These are phyloP conservation scores for Phenganax subtilis DNA, from an alignment of 92 coral and sea anemone species.

Conservation along the genomic window DNA sequence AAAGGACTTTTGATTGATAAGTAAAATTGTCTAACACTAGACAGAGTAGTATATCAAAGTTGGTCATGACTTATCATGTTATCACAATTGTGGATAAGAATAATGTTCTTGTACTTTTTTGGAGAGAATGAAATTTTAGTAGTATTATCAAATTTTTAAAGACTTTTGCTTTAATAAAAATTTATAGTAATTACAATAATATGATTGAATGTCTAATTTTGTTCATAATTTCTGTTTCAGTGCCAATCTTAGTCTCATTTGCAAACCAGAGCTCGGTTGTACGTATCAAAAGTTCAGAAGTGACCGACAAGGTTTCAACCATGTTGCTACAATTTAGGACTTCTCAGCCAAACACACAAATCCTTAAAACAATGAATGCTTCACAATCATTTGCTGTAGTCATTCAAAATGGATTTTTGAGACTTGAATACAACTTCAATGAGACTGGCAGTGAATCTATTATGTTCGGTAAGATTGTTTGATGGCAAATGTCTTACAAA, in stretches of 20 bases:
- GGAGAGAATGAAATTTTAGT: too few relatives aligned
- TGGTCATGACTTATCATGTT: too few relatives aligned
- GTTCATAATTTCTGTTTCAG: not conserved
- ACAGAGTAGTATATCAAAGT: too few relatives aligned
- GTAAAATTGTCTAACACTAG: too few relatives aligned
- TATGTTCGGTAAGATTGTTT: conserved; percentile 4
- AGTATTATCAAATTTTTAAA: too few relatives aligned
- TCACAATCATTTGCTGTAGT: conserved; percentile 3
- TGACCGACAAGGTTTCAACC: conserved; percentile 12
- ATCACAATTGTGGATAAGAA: too few relatives aligned
- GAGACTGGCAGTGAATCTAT: conserved; percentile 9
- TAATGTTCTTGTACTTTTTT: too few relatives aligned
- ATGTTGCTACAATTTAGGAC: conserved; percentile 28
- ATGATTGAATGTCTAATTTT: not conserved
- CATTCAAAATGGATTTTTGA: conserved; percentile 4
- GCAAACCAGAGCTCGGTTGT: conserved; percentile 3
- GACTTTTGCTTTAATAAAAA: too few relatives aligned
- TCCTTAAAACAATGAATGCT: not conserved
- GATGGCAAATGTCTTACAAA: not conserved
- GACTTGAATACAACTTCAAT: conserved; percentile 13
- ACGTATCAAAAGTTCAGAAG: not conserved
- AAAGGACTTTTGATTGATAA: too few relatives aligned
- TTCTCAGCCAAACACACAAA: conserved; percentile 24
- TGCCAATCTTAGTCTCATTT: conserved; percentile 14
- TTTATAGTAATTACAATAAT: too few relatives aligned